Conservation (phyloP, 1,140 invertebrate genomes). For the Drosophila nikananu region DNA sequence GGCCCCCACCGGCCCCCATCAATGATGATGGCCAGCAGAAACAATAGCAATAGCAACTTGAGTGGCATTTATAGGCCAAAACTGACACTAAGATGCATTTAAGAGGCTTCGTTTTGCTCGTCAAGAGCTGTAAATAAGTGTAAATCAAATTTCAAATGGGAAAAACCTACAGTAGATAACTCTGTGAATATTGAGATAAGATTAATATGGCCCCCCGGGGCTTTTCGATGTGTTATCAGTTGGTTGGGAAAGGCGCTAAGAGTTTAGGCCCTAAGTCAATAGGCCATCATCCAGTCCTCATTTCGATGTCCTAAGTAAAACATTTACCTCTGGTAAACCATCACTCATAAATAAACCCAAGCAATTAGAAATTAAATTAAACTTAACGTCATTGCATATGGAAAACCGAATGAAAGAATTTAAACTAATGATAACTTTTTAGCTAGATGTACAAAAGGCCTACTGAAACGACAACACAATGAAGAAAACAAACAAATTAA, state of each 20-base stretch:
- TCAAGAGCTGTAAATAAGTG: slow-evolving; percentile 42
- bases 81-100: slow-evolving; percentile 48
- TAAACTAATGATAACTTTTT: slow-evolving; percentile 73
- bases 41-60: slow-evolving; percentile 41
- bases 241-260: slow-evolving; percentile 1
- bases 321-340: slow-evolving; percentile 4
- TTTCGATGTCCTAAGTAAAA: neutral
- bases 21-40: slow-evolving; percentile 52
- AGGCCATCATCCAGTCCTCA: slow-evolving; percentile 8
- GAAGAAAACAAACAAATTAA: slow-evolving; percentile 30
- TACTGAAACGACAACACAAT: slow-evolving; percentile 31
- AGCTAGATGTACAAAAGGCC: slow-evolving; percentile 73
- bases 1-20: slow-evolving; percentile 25
- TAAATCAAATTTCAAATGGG: slow-evolving; percentile 31
- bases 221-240: slow-evolving; percentile 13
- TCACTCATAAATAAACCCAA: slow-evolving; percentile 30
- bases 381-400: slow-evolving; percentile 44
- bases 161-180: slow-evolving; percentile 21
- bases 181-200: slow-evolving; percentile 47
- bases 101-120: slow-evolving; percentile 41
- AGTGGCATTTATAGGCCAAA: slow-evolving; percentile 16
- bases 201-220: slow-evolving; percentile 6
- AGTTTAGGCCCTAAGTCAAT: slow-evolving; percentile 10
- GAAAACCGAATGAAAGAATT: slow-evolving; percentile 70
- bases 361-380: slow-evolving; percentile 33